Conservation (phyloP, 1,140 invertebrate genomes). For the Aphelinus certus region DNA sequence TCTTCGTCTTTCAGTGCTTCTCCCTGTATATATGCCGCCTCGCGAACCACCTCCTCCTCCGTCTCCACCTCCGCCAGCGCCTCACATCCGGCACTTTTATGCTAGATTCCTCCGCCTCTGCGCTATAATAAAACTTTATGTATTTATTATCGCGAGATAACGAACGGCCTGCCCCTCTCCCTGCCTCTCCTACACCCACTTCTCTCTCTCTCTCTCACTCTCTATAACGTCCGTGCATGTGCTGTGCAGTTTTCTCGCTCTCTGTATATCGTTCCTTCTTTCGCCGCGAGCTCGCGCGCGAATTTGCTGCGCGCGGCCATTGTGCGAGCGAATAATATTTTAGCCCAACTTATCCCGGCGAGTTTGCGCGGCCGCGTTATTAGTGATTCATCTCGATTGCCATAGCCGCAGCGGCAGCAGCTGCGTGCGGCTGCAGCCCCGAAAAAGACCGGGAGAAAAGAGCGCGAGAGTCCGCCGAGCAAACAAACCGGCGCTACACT, state of each 20-base stretch:
- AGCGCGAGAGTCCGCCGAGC: constrained; percentile 3
- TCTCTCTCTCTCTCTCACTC: background rate
- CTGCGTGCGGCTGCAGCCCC: background rate
- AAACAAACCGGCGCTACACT: constrained; percentile 13
- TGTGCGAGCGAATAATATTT: constrained; percentile 26
- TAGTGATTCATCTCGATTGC: constrained; percentile 27
- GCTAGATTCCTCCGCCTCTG: constrained; percentile 40
- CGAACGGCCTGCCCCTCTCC: constrained; percentile 42
- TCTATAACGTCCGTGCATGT: background rate
- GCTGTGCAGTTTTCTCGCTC: too few relatives aligned
- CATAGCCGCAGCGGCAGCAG: too few relatives aligned
- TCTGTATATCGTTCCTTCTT: too few relatives aligned
- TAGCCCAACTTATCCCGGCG: constrained; percentile 14
- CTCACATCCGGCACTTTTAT: constrained; percentile 49
- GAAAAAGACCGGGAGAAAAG: background rate
- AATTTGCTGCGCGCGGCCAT: constrained; percentile 26
- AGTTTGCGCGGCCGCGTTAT: background rate
- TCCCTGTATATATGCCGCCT: constrained; percentile 35
- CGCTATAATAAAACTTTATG: constrained; percentile 56
- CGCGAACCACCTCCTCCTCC: constrained; percentile 9
- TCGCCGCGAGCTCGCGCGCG: background rate
- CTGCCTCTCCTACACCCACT: constrained; percentile 13
- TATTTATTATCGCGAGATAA: constrained; percentile 57
- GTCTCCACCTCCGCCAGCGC: constrained; percentile 20
- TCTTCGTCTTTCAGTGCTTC: constrained; percentile 43